These are phyloP conservation scores for Melanaphis sacchari DNA, from an alignment of 1,140 invertebrate species.

Conservation along the genomic window DNA sequence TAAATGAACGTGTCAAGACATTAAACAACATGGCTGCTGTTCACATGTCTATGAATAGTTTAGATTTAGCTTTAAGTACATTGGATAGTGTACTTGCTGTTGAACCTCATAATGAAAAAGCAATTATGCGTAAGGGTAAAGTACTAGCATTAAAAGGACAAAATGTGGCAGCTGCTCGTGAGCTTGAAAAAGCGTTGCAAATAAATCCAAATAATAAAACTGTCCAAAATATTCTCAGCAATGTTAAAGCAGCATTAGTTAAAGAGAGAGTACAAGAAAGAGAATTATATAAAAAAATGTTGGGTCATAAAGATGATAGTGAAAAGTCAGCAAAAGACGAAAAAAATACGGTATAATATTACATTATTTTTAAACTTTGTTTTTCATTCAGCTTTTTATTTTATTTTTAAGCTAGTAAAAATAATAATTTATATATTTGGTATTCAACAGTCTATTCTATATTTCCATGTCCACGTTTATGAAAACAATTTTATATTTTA, in stretches of 20 bases:
- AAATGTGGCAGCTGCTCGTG: conserved; percentile 68
- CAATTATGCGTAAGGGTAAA: conserved; percentile 86
- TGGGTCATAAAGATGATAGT: conserved; percentile 64
- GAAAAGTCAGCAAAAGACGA: neutral
- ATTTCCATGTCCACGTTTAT: no score
- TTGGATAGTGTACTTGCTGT: conserved; percentile 80
- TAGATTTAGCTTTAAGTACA: conserved; percentile 80
- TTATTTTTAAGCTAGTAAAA: neutral
- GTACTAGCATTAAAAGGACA: conserved; percentile 71
- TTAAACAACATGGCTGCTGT: conserved; percentile 90
- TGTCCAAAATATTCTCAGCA: conserved; percentile 69
- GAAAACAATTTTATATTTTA: neutral
- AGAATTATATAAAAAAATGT: conserved; percentile 73
- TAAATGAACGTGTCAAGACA: conserved; percentile 81
- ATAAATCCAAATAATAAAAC: conserved; percentile 69
- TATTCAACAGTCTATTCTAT: neutral
- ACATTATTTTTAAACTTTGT: neutral
- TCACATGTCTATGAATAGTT: conserved; percentile 84
- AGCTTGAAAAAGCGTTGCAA: conserved; percentile 69
- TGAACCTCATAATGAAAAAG: conserved; percentile 88
- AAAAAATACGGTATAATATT: conserved; percentile 34
- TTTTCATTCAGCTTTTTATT: neutral
- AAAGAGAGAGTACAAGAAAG: conserved; percentile 69
- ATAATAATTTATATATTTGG: neutral
- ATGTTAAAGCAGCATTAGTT: conserved; percentile 68